Evolutionary conservation across 37 sponge, comb jelly and placozoan species (phyloP), one percentile per base, ranked within the genome.

Genomic region (Theonella swinhoei): DNA sequence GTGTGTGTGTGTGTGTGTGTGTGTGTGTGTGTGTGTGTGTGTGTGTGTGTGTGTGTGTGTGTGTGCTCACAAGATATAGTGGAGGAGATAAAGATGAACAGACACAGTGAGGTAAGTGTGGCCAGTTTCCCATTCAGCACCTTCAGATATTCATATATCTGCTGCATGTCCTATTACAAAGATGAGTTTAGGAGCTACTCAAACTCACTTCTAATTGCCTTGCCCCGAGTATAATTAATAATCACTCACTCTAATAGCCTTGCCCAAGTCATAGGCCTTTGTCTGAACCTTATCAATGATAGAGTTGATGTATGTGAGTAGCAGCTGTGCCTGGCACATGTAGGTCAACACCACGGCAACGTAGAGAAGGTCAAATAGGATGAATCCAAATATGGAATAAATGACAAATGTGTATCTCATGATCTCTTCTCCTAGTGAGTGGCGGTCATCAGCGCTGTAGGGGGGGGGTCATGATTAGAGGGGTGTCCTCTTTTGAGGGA

Each of bases 351-450:
- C 85, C 67, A 89, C 90, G 26, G 87, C 87, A 30, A 93, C 61
- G 77, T 93, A 93, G 64, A 89, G 76, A 14, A 93, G 68, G 83
- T 93, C 94, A 67, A 93, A 89, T 37, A 89, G 61, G 19, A 87
- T 35, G 47, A 93, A 83, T 9, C 94, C 90, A 26, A 89, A 1
- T 9, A 89, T 24, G n/a, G 82, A 39, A 42, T 58, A 79, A 54
- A 81, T 65, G 24, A 88, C 85, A 67, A 83, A 66, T 11, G 36
- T 25, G 39, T 83, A 81, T 40, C 80, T 76, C 39, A 61, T 42
- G 9, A 33, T 25, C 23, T 81, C 24, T 7, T 88, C 76, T 34
- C n/a, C 2, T 25, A 54, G 36, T 26, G 79, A 39, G 29, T n/a
- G n/a, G n/a, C n/a, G n/a, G n/a, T n/a, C n/a, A n/a, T n/a, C n/a